A percentile compares a stretch with the other conserved stretches of the same genome.
These are phyloP conservation scores for Camelus dromedarius DNA, from an alignment of 2,113 vertebrate species.

Conservation along the genomic window DNA sequence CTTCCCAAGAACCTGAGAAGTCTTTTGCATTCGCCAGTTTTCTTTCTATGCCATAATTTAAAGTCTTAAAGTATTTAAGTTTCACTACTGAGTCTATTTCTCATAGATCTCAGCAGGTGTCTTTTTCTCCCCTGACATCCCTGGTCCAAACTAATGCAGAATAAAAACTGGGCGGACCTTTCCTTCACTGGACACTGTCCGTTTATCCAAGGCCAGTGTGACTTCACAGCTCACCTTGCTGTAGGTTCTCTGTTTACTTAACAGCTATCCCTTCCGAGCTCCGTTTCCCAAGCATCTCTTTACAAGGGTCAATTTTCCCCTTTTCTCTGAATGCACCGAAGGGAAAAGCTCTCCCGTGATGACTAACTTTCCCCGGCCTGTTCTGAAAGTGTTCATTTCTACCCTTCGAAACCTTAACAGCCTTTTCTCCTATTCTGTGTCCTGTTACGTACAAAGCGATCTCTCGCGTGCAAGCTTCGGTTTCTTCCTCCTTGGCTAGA, in stretches of 20 bases:
- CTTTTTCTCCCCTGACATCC: too few relatives aligned
- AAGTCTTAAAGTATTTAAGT: not conserved
- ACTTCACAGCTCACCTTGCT: accelerated
- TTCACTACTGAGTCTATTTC: accelerated
- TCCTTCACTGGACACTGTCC: accelerated
- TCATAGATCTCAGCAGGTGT: accelerated
- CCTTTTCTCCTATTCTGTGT: too few relatives aligned
- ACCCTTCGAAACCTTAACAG: not conserved
- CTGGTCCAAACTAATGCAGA: not conserved
- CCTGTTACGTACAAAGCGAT: not conserved
- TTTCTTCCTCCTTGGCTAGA: not conserved
- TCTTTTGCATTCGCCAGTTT: not conserved
- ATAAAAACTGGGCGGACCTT: not conserved
- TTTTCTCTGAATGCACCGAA: not conserved
- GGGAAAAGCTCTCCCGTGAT: not conserved
- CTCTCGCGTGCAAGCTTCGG: accelerated
- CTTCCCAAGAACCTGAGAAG: not conserved
- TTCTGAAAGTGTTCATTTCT: not conserved
- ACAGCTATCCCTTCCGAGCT: not conserved
- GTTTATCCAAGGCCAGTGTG: too few relatives aligned
- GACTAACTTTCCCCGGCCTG: not conserved
- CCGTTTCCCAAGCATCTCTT: not conserved
- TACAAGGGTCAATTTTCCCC: not conserved
- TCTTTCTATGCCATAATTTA: not conserved
- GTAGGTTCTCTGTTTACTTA: not conserved